Conservation (phyloP, 2,797 vertebrate species). For the Sebastes minor region DNA sequence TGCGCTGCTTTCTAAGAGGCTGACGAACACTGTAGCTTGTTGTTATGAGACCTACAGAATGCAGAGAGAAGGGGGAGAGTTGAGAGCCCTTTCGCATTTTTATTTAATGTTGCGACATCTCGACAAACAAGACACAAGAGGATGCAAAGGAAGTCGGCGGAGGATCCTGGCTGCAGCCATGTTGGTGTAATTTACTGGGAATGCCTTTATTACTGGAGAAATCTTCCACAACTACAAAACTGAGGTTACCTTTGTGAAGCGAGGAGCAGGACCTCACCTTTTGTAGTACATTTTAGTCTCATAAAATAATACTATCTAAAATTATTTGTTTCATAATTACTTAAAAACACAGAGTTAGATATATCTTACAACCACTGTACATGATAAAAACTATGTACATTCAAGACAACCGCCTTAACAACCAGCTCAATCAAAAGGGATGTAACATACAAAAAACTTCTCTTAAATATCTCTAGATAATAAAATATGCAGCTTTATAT, state of each 20-base stretch:
- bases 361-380: constrained; percentile 63
- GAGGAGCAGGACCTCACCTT: constrained; percentile 4
- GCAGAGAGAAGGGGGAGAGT: constrained; percentile 85
- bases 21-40: constrained; percentile 98
- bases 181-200: constrained; percentile 65
- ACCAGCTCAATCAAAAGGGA: constrained; percentile 29
- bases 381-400: constrained; percentile 65
- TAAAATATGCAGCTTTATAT: constrained; percentile 78
- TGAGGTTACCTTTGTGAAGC: constrained; percentile 27
- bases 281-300: constrained; percentile 21
- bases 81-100: constrained; percentile 82
- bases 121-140: constrained; percentile 64
- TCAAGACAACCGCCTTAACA: constrained; percentile 43
- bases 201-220: constrained; percentile 59
- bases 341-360: constrained; percentile 65
- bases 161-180: constrained; percentile 63
- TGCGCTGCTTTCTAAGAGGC: constrained; percentile 90
- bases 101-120: constrained; percentile 39
- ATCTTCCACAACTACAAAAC: constrained; percentile 20
- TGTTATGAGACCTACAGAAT: constrained; percentile 99
- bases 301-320: constrained; percentile 74
- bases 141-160: constrained; percentile 32
- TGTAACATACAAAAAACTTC: constrained; percentile 53
- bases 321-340: constrained; percentile 52
- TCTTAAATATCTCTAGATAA: constrained; percentile 75